These are phyloP conservation scores for Drosophila hamatofila DNA, from an alignment of 2,888 invertebrate species.

Conservation along the genomic window DNA sequence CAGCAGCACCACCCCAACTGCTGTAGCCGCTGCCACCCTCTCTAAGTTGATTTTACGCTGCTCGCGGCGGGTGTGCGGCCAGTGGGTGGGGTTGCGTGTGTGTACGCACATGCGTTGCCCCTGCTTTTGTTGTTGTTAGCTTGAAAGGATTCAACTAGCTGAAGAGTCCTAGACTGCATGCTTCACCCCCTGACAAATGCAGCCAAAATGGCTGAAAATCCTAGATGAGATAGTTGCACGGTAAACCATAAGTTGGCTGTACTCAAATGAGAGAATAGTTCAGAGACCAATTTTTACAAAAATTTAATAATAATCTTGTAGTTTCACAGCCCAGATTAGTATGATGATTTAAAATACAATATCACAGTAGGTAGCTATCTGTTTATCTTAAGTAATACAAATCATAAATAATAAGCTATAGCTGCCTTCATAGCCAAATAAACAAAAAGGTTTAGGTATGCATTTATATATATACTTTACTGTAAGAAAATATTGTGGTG, in stretches of 20 bases:
- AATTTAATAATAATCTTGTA: too few species aligned
- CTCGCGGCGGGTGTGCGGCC: conserved; percentile 14
- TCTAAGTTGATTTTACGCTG: conserved; percentile 27
- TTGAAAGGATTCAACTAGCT: conserved; percentile 69
- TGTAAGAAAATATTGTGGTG: too few species aligned
- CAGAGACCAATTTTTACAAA: too few species aligned
- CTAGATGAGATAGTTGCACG: conserved; percentile 5
- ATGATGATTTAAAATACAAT: too few species aligned
- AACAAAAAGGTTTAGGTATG: too few species aligned
- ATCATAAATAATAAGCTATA: too few species aligned
- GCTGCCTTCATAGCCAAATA: too few species aligned
- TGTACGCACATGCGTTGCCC: conserved; percentile 67
- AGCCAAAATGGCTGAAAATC: conserved; percentile 62
- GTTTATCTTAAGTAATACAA: too few species aligned
- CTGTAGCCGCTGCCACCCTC: conserved; percentile 58
- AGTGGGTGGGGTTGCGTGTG: conserved; percentile 29
- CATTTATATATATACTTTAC: too few species aligned
- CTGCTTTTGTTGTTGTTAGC: conserved; percentile 51
- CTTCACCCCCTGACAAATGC: conserved; percentile 48
- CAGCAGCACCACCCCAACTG: conserved; percentile 30
- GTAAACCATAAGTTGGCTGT: conserved; percentile 18
- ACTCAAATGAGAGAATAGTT: background rate
- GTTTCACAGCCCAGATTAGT: too few species aligned
- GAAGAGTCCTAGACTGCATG: conserved; percentile 23
- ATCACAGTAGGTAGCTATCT: too few species aligned